These are phyloP conservation scores for Cephus nigrinus DNA, from an alignment of 2,888 invertebrate species.

Conservation along the genomic window DNA sequence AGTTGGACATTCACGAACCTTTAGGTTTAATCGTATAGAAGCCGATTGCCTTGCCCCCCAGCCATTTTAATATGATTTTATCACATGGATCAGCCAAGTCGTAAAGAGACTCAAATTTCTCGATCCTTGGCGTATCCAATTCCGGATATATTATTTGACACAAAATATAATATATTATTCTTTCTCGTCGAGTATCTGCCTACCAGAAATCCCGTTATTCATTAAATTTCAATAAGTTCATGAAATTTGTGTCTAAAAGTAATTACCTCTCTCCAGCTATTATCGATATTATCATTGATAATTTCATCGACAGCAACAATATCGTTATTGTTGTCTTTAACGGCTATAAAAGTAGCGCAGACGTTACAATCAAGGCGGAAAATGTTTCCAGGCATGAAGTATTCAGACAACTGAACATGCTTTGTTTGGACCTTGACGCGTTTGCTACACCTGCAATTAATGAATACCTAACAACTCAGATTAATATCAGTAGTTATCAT, in stretches of 20 bases:
- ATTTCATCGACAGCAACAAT: slow-evolving; percentile 25
- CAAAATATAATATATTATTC: slow-evolving; percentile 45
- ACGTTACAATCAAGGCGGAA: slow-evolving; percentile 37
- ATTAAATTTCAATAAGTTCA: background rate
- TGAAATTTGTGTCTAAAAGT: background rate
- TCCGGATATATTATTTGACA: slow-evolving; percentile 56
- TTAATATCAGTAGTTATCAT: background rate
- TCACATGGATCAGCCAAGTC: slow-evolving; percentile 48
- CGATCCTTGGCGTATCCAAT: slow-evolving; percentile 44
- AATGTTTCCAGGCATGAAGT: slow-evolving; percentile 33
- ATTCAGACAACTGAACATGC: background rate
- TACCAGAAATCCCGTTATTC: slow-evolving; percentile 19
- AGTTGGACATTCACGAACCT: slow-evolving; percentile 40
- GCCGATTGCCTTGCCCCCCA: slow-evolving; percentile 51
- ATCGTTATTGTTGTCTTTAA: slow-evolving; percentile 19
- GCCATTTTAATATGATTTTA: slow-evolving; percentile 48
- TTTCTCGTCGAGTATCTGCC: slow-evolving; percentile 46
- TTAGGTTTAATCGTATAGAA: slow-evolving; percentile 62
- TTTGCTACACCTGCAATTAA: background rate
- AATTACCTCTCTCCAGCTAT: slow-evolving; percentile 35
- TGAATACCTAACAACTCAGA: background rate
- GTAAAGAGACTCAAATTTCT: slow-evolving; percentile 48
- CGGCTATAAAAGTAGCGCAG: slow-evolving; percentile 35
- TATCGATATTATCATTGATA: slow-evolving; percentile 27
- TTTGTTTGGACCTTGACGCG: background rate